Evolutionary conservation across 2,888 invertebrate species (phyloP), one percentile per base, ranked within the genome.

Genomic region (Tuta absoluta): DNA sequence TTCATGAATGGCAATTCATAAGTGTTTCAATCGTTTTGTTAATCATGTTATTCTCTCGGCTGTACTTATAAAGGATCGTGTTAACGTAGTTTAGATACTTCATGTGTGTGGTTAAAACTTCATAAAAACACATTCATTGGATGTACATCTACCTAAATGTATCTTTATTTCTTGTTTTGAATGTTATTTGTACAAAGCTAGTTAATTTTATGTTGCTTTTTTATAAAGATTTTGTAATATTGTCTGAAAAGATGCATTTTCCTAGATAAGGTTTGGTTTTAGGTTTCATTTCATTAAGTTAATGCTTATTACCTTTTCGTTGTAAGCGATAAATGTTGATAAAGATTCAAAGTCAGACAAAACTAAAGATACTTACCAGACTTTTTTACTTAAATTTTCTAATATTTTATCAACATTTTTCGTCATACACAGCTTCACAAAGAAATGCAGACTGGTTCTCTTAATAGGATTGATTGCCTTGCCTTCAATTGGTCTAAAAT

Each of bases 301-400:
- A 45, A 56, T 24, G 65, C 65, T 65, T 67, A 12, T 58, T 62
- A 53, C 53, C 23, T 62, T 61, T 59, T 24, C 57, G 37, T 58
- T 53, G 62, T 62, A 63, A 65, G 63, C 67, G 65, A 56, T 53
- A 49, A 65, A 65, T 53, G 65, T 65, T 67, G 61, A 14, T 23
- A 53, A 49, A n/a, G 53, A 12, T 7, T 11, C n/a, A n/a, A 1
- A 53, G 24, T 28, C 1, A 24, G 24, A 53, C 4, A 53, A 28
- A 53, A 0, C 7, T 28, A 17, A 5, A 23, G 1, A 53, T 14
- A 53, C 23, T 2, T 14, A 53, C 23, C 7, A 41, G 12, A 45
- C 4, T n/a, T n/a, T 3, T 14, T 41, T 45, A 33, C 17, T 45
- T 17, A 3, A 3, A 7, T 17, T n/a, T 24, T 14, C 23, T 14